Evolutionary conservation across 2,888 invertebrate species (phyloP).

Genomic region (Acanthosepion lycidas): DNA sequence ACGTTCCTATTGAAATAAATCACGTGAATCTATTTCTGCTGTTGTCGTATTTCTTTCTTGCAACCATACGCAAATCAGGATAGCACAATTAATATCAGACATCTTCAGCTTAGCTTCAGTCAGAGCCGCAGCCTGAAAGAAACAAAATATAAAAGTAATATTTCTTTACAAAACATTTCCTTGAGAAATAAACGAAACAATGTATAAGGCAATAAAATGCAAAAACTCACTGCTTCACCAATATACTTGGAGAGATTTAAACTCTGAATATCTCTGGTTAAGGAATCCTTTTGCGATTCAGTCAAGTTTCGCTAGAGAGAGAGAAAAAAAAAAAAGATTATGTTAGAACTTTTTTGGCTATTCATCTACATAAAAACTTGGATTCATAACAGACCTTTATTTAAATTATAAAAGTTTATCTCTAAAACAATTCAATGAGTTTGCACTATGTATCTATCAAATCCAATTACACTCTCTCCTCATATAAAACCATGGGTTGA

Average conservation of each 20-base stretch:
- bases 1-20: too few relatives aligned
- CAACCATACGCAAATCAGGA: slow-evolving; percentile 81
- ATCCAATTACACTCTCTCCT: too few relatives aligned
- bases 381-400: neutral
- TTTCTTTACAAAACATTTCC: neutral
- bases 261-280: slow-evolving; percentile 86
- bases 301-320: slow-evolving; percentile 84
- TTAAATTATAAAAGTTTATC: neutral
- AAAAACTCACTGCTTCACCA: slow-evolving; percentile 83
- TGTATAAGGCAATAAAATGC: neutral
- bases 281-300: slow-evolving; percentile 81
- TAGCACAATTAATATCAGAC: slow-evolving; percentile 92
- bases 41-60: too few relatives aligned
- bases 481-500: too few relatives aligned
- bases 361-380: neutral
- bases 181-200: neutral
- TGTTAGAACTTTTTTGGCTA: neutral
- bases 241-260: slow-evolving; percentile 97
- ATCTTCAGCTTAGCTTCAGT: slow-evolving; percentile 94
- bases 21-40: too few relatives aligned
- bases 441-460: too few relatives aligned
- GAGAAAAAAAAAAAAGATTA: slow-evolving; percentile 50
- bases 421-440: neutral
- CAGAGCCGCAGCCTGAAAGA: slow-evolving; percentile 82
- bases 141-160: neutral